Evolutionary conservation across 2,797 vertebrate species (phyloP), one percentile per base, ranked within the genome.

Genomic region (Champsocephalus gunnari): DNA sequence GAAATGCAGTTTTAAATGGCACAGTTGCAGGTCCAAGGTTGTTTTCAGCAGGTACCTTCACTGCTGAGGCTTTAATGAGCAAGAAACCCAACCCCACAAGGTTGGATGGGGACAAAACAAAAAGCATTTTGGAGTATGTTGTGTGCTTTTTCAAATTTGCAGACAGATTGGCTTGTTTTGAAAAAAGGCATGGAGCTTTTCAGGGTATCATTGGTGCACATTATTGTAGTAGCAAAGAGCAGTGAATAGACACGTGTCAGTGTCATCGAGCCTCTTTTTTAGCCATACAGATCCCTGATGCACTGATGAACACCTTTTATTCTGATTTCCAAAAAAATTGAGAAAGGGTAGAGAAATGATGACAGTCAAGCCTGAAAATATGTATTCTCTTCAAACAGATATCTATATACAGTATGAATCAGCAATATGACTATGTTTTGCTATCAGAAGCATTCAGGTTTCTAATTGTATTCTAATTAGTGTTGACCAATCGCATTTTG

Each of bases 221-320:
- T 55, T 16, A 50, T 67, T 19, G 32, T 8, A 62, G 45, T 10
- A 16, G 53, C n/a, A 48, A 41, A 49, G 48, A 19, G 38, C 49
- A 54, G 8, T 56, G 45, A 54, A 68, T 7, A 38, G 3, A 21
- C 48, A 73, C 59, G 48, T 58, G 28, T 63, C 38, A 54, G n/a
- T 64, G 56, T 16, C 43, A 47, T 72, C 17, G 12, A 51, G 12
- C 5, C 5, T 1, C 32, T 69, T 9, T 70, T 72, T 45, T 4
- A 57, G 49, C 16, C 34, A 38, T 44, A 14, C 51, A 55, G 45
- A 71, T 24, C n/a, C 44, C 32, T 62, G 34, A 56, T 50, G 21
- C 60, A 10, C 38, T 60, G 56, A 64, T 54, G 34, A 57, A 53
- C 58, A 63, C n/a, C 55, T 24, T 71, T 57, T 13, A 55, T 63